These are phyloP conservation scores for Porphyrio hochstetteri DNA, from an alignment of 2,113 vertebrate genomes.

Conservation along the genomic window DNA sequence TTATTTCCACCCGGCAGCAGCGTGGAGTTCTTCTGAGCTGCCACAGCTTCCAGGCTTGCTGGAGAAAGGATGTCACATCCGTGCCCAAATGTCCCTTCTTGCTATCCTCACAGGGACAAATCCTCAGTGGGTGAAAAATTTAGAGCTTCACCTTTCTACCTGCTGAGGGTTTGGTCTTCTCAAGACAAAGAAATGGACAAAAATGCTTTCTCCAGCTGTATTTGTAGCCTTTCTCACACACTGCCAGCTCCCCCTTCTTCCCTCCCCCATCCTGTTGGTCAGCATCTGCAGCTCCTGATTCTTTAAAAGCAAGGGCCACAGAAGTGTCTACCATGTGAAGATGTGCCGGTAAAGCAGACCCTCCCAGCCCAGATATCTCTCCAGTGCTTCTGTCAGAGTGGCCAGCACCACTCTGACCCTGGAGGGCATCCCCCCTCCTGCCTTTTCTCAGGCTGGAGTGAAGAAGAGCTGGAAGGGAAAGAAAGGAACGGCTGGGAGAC, in stretches of 20 bases:
- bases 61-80: rapidly evolving
- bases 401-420: background rate
- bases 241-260: background rate
- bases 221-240: background rate
- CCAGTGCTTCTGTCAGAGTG: rapidly evolving
- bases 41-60: background rate
- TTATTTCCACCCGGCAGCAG: rapidly evolving
- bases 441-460: rapidly evolving
- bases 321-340: rapidly evolving
- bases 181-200: background rate
- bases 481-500: background rate
- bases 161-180: background rate
- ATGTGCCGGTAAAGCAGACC: background rate
- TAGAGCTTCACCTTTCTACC: background rate
- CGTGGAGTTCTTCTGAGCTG: background rate
- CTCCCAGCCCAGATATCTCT: background rate
- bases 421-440: too few relatives aligned
- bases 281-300: background rate
- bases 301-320: background rate
- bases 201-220: rapidly evolving
- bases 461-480: background rate
- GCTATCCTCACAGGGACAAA: background rate
- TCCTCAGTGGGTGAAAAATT: background rate
- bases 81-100: background rate
- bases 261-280: background rate